Percentiles rank a stretch among this genome's conserved stretches.
Conservation (phyloP, 2,888 invertebrate species). For the Matsumyia berberina region DNA sequence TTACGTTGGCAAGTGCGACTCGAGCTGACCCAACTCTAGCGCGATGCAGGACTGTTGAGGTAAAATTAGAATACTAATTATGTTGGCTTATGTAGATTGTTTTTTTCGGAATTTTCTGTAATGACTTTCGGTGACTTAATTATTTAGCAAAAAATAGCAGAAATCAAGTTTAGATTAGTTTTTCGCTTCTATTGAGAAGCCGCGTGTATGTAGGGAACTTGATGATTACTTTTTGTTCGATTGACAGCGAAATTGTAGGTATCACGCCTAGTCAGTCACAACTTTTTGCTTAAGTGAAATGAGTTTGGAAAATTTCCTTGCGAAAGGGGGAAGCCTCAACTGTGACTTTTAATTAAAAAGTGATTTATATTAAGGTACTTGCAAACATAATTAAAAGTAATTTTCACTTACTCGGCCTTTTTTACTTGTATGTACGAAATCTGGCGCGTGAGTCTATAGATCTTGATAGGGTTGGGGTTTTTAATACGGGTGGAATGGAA, state of each 20-base stretch:
- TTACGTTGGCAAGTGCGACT: constrained; percentile 23
- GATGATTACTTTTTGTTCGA: constrained; percentile 1
- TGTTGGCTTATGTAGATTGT: constrained; percentile 67
- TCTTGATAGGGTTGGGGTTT: too few relatives aligned
- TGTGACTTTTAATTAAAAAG: too few relatives aligned
- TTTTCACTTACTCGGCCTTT: too few relatives aligned
- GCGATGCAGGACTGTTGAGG: constrained; percentile 68
- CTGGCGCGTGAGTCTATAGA: too few relatives aligned
- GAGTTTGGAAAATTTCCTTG: background rate
- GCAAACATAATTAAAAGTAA: too few relatives aligned
- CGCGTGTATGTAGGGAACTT: background rate
- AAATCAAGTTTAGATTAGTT: background rate
- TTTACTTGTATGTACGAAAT: too few relatives aligned
- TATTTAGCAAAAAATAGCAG: constrained; percentile 8
- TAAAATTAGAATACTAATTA: constrained; percentile 73
- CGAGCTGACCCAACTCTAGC: constrained; percentile 42
- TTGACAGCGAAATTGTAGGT: constrained; percentile 1
- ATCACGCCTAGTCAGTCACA: background rate
- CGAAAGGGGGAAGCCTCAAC: background rate
- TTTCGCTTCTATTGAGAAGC: background rate
- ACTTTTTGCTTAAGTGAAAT: background rate
- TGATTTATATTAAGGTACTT: too few relatives aligned
- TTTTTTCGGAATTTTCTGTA: constrained; percentile 13
- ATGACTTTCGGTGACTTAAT: too few relatives aligned
- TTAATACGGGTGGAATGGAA: too few relatives aligned